Conservation (phyloP, 2,888 invertebrate species). For the Acronicta psi region DNA sequence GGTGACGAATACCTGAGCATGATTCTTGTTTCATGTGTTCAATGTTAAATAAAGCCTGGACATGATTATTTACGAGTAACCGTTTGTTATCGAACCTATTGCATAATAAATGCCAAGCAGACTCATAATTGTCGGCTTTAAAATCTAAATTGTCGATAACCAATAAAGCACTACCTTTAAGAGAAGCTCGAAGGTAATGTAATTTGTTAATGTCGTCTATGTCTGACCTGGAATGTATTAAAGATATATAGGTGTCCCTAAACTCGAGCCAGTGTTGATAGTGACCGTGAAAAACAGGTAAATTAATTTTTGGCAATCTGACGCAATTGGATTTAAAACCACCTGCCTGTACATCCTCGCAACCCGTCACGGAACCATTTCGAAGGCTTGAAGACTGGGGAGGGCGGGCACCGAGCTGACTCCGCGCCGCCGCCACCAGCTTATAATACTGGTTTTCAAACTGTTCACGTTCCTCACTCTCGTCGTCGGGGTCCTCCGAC, state of each 20-base stretch:
- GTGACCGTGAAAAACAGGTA: neutral
- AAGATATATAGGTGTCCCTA: neutral
- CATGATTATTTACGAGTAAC: neutral
- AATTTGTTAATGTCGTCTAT: neutral
- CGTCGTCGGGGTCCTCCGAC: neutral
- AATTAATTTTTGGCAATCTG: neutral
- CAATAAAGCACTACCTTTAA: neutral
- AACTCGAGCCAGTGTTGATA: slow-evolving; percentile 5
- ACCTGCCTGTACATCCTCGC: neutral
- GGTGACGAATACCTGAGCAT: neutral
- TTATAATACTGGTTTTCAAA: neutral
- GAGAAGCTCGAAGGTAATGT: neutral
- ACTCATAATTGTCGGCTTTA: neutral
- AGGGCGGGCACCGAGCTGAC: neutral
- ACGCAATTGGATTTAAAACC: neutral
- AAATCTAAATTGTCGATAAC: neutral
- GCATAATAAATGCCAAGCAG: neutral
- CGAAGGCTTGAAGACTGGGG: neutral
- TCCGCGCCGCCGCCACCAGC: neutral
- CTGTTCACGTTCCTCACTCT: neutral
- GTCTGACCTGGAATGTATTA: neutral
- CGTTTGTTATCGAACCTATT: neutral
- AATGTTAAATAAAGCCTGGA: neutral
- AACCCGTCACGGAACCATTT: neutral
- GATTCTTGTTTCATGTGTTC: neutral